phyloP scores from a whole-genome alignment of 2,888 invertebrate species.

The Chymomyza amoena region DNA sequence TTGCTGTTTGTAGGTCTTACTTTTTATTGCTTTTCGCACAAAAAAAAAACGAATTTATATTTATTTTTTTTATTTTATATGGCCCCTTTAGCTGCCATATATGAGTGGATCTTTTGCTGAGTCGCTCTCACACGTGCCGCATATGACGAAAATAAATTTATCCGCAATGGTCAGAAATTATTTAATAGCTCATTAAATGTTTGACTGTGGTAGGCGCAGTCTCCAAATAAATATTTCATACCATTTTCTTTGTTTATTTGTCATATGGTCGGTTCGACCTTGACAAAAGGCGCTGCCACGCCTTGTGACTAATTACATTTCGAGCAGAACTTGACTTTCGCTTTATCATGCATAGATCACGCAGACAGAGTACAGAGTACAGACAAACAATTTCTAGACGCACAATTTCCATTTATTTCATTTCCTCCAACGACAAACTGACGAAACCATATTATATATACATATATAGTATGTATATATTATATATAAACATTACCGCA shows the following conservation, averaged over 20 bases:
- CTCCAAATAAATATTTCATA: no score
- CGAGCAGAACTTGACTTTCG: conserved; percentile 70
- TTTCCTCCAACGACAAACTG: background rate
- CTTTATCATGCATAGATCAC: conserved; percentile 66
- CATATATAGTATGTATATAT: no score
- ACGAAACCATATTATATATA: background rate
- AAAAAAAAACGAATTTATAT: background rate
- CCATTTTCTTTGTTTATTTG: background rate
- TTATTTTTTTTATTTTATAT: conserved; percentile 25
- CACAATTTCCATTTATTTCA: background rate
- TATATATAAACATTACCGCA: conserved; percentile 51
- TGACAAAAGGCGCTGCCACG: conserved; percentile 10
- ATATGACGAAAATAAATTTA: conserved; percentile 50
- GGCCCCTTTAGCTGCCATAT: conserved; percentile 40
- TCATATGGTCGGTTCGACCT: conserved; percentile 5
- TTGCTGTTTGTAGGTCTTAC: background rate
- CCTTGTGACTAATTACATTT: conserved; percentile 64
- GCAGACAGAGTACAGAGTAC: conserved; percentile 5
- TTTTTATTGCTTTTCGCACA: background rate
- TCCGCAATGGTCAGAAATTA: conserved; percentile 39
- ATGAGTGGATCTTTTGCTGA: conserved; percentile 11
- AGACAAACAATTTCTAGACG: background rate
- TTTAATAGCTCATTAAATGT: conserved; percentile 64
- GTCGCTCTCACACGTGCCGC: conserved; percentile 57
- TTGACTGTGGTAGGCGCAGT: no score